These are phyloP conservation scores for Venturia canescens DNA, from an alignment of 1,140 invertebrate genomes.

Conservation along the genomic window DNA sequence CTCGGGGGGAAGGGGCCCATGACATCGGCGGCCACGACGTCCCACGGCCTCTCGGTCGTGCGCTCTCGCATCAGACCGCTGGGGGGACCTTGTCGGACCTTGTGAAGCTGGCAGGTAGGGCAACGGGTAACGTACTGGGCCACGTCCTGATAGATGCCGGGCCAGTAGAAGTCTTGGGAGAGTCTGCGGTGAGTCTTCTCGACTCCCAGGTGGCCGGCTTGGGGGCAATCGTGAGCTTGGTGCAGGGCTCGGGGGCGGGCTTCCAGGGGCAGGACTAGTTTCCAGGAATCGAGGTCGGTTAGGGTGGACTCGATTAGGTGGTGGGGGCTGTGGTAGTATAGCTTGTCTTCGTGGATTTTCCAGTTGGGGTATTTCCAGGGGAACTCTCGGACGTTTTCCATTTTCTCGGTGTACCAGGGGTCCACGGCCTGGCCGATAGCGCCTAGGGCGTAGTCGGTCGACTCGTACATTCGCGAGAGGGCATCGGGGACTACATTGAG, in stretches of 20 bases:
- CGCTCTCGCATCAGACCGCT: slow-evolving; percentile 64
- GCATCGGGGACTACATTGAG: slow-evolving; percentile 57
- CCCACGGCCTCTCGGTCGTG: slow-evolving; percentile 61
- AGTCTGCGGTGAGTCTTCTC: slow-evolving; percentile 52
- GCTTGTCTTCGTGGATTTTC: slow-evolving; percentile 34
- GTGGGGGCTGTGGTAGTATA: slow-evolving; percentile 33
- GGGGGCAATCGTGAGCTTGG: slow-evolving; percentile 53
- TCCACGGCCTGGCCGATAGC: background rate
- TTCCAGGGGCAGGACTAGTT: slow-evolving; percentile 31
- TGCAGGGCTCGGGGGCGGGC: slow-evolving; percentile 36
- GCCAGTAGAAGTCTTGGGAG: slow-evolving; percentile 48
- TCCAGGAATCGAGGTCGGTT: slow-evolving; percentile 38
- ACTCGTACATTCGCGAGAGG: slow-evolving; percentile 49
- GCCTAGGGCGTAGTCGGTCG: background rate
- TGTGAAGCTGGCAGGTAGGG: slow-evolving; percentile 58
- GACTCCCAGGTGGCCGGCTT: slow-evolving; percentile 56
- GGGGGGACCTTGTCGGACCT: slow-evolving; percentile 59
- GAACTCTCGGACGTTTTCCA: background rate
- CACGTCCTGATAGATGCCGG: slow-evolving; percentile 48
- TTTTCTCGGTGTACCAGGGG: background rate
- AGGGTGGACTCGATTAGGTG: background rate
- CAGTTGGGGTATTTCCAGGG: slow-evolving; percentile 40
- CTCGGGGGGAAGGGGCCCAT: slow-evolving; percentile 70
- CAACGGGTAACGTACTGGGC: slow-evolving; percentile 53
- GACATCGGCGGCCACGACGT: slow-evolving; percentile 69